These are phyloP conservation scores for Acanthurus tractus DNA, from an alignment of 2,797 vertebrate species.

Conservation along the genomic window DNA sequence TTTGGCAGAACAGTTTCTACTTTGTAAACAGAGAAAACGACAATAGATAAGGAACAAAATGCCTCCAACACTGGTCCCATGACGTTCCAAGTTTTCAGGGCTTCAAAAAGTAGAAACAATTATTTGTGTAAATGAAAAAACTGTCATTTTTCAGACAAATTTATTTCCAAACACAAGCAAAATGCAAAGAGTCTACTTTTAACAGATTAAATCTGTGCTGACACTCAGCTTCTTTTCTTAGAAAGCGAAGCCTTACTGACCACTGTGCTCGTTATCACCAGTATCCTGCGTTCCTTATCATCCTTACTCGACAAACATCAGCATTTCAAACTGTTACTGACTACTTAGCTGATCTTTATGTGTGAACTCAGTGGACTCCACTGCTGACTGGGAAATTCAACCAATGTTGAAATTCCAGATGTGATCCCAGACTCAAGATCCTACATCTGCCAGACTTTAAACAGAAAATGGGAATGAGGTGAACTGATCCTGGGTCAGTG, in stretches of 20 bases:
- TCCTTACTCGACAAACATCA: neutral
- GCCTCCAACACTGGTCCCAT: neutral
- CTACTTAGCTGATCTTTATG: neutral
- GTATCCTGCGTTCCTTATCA: no score
- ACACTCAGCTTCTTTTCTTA: neutral
- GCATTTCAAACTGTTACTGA: neutral
- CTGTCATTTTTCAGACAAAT: neutral
- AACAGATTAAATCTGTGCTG: neutral
- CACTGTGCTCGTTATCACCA: neutral
- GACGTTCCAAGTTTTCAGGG: neutral
- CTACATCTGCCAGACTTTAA: neutral
- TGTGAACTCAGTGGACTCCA: neutral
- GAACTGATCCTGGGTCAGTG: constrained; percentile 63
- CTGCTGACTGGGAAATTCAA: neutral
- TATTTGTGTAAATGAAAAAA: constrained; percentile 2
- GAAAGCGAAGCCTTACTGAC: neutral
- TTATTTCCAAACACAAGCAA: neutral
- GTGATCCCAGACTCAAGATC: neutral
- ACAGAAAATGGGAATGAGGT: neutral
- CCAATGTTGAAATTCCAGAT: constrained; percentile 29
- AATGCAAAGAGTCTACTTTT: neutral
- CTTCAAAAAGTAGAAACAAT: constrained; percentile 9
- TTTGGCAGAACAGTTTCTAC: constrained; percentile 38
- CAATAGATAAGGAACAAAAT: constrained; percentile 8
- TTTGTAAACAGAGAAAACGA: neutral